Evolutionary conservation across 1,140 invertebrate genomes (phyloP).

Genomic region (Drosophila pallidifrons): DNA sequence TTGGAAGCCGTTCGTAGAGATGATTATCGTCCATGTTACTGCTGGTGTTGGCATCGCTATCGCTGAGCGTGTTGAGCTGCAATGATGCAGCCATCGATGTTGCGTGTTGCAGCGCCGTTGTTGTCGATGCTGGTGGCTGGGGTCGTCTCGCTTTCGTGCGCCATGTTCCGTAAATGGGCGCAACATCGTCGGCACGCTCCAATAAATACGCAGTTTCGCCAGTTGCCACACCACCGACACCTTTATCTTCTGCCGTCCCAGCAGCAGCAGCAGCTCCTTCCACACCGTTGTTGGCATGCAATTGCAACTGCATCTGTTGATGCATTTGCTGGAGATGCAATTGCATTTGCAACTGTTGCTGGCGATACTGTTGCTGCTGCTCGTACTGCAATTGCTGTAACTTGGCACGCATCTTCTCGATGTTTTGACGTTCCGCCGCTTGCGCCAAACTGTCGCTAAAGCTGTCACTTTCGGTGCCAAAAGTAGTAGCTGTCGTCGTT

Average conservation of each 20-base stretch:
- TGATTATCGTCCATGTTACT: conserved; percentile 53
- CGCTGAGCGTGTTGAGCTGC: conserved; percentile 22
- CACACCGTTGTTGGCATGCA: conserved; percentile 43
- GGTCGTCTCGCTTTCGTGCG: conserved; percentile 84
- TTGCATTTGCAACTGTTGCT: conserved; percentile 68
- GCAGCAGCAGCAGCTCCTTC: conserved; percentile 4
- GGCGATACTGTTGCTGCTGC: conserved; percentile 73
- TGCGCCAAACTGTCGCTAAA: conserved; percentile 39
- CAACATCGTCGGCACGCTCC: conserved; percentile 79
- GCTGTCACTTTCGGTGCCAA: conserved; percentile 55
- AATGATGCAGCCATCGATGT: conserved; percentile 25
- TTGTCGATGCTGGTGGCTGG: conserved; percentile 36
- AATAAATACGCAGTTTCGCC: conserved; percentile 82
- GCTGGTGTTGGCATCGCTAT: conserved; percentile 14
- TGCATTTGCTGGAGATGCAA: conserved; percentile 72
- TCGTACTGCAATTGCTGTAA: conserved; percentile 75
- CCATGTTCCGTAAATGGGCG: conserved; percentile 84
- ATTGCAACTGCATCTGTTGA: conserved; percentile 42
- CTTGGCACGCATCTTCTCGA: conserved; percentile 80
- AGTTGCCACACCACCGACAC: conserved; percentile 29
- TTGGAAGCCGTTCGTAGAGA: conserved; percentile 79
- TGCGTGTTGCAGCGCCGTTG: conserved; percentile 51
- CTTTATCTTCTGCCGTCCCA: conserved; percentile 5
- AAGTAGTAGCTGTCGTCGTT: conserved; percentile 13
- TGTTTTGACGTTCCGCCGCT: conserved; percentile 52